Conservation (phyloP, 1,140 invertebrate species). For the Heliconius eleuchia region DNA sequence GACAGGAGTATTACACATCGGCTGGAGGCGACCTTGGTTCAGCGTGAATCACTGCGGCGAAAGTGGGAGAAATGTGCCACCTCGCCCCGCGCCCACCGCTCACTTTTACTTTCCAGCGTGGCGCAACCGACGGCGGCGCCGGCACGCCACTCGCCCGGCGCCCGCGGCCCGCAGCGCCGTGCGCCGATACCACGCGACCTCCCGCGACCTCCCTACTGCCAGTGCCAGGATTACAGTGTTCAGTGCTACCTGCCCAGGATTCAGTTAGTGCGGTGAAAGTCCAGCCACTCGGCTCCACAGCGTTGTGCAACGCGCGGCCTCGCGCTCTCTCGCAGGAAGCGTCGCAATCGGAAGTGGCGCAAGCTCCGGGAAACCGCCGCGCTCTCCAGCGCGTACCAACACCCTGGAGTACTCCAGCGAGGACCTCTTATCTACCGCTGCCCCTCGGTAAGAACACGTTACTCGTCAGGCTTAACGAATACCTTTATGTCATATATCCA, state of each 20-base stretch:
- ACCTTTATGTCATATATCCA: not conserved
- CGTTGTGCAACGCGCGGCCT: constrained; percentile 70
- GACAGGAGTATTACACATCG: constrained; percentile 21
- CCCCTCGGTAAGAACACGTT: constrained; percentile 59
- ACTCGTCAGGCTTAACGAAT: not conserved
- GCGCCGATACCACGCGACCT: constrained; percentile 60
- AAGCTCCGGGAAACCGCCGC: constrained; percentile 66
- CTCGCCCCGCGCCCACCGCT: constrained; percentile 68
- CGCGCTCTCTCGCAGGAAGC: constrained; percentile 75
- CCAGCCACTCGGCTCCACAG: not conserved
- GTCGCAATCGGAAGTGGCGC: constrained; percentile 76
- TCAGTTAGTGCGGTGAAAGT: constrained; percentile 66
- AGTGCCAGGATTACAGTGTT: constrained; percentile 75
- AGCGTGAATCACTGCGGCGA: constrained; percentile 76
- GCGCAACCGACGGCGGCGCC: constrained; percentile 72
- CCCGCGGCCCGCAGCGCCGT: constrained; percentile 77
- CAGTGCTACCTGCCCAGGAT: constrained; percentile 68
- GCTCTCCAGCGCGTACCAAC: constrained; percentile 57
- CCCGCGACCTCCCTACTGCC: constrained; percentile 49
- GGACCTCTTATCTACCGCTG: constrained; percentile 49
- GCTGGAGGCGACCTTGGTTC: constrained; percentile 72
- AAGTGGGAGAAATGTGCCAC: constrained; percentile 80
- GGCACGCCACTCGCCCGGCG: constrained; percentile 74
- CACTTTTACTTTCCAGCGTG: constrained; percentile 81
- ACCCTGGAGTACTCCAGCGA: constrained; percentile 62